These are phyloP conservation scores for Tiphia femorata DNA, from an alignment of 2,888 invertebrate species.

Conservation along the genomic window DNA sequence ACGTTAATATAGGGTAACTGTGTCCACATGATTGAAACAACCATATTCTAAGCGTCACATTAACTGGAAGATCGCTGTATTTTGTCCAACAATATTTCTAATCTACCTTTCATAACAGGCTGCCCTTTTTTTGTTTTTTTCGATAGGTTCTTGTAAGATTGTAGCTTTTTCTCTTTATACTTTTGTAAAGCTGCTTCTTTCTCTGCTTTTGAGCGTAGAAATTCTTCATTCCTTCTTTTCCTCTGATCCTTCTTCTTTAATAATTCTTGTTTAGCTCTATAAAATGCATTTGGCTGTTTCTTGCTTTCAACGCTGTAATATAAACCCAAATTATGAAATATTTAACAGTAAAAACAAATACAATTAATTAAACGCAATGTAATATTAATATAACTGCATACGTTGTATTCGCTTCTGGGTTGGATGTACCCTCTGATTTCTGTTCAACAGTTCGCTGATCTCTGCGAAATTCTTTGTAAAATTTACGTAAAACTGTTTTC, in stretches of 20 bases:
- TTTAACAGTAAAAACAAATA: neutral
- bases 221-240: constrained; percentile 70
- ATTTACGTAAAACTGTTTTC: constrained; percentile 72
- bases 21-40: too few relatives aligned
- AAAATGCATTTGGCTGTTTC: constrained; percentile 67
- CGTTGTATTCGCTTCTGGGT: constrained; percentile 36
- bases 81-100: constrained; percentile 82
- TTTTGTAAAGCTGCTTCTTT: constrained; percentile 75
- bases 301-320: constrained; percentile 18
- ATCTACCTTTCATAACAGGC: constrained; percentile 85
- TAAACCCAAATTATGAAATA: neutral
- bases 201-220: constrained; percentile 71
- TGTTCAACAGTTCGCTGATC: constrained; percentile 64
- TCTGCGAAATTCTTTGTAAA: constrained; percentile 73
- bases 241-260: constrained; percentile 73
- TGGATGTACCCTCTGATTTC: constrained; percentile 3
- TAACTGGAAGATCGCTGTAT: constrained; percentile 77
- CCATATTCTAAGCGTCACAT: too few relatives aligned
- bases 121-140: constrained; percentile 87
- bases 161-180: constrained; percentile 79
- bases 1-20: too few relatives aligned
- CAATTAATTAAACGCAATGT: neutral
- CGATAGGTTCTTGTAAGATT: constrained; percentile 79
- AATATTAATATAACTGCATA: neutral
- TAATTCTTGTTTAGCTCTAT: constrained; percentile 72